These are phyloP conservation scores for Dendrolimus pini DNA, from an alignment of 2,888 invertebrate genomes.

Conservation along the genomic window DNA sequence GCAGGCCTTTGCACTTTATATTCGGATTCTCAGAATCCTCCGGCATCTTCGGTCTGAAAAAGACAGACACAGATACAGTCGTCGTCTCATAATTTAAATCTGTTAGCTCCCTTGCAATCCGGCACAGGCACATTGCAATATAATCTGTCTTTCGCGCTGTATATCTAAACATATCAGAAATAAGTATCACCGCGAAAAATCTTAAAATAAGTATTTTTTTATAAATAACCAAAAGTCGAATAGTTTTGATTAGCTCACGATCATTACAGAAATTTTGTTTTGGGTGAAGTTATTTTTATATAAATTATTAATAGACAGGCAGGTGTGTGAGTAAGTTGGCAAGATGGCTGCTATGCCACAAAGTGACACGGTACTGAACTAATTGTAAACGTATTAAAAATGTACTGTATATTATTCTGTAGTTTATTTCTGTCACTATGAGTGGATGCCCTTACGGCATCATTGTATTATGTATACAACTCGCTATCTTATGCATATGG, in stretches of 20 bases:
- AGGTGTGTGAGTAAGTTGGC: slow-evolving; percentile 71
- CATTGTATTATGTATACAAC: slow-evolving; percentile 2
- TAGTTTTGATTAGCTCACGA: slow-evolving; percentile 14
- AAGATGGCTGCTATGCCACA: slow-evolving; percentile 38
- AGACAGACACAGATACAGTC: too few relatives aligned
- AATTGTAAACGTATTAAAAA: slow-evolving; percentile 46
- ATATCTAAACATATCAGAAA: too few relatives aligned
- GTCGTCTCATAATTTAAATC: too few relatives aligned
- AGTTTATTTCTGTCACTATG: slow-evolving; percentile 41
- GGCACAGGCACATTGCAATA: too few relatives aligned
- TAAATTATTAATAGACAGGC: slow-evolving; percentile 70
- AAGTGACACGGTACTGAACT: slow-evolving; percentile 56
- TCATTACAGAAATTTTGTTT: slow-evolving; percentile 19
- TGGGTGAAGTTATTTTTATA: slow-evolving; percentile 49
- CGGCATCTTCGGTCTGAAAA: too few relatives aligned
- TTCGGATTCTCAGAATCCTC: too few relatives aligned
- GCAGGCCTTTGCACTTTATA: too few relatives aligned
- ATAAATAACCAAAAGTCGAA: background rate
- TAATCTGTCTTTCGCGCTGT: too few relatives aligned
- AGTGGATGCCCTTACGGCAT: slow-evolving; percentile 13
- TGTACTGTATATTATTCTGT: slow-evolving; percentile 19
- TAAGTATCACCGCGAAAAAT: too few relatives aligned
- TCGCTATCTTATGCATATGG: background rate
- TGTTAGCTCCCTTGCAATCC: too few relatives aligned
- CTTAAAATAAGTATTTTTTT: background rate